Evolutionary conservation across 1,140 invertebrate genomes (phyloP).

Genomic region (Drosophila insularis): DNA sequence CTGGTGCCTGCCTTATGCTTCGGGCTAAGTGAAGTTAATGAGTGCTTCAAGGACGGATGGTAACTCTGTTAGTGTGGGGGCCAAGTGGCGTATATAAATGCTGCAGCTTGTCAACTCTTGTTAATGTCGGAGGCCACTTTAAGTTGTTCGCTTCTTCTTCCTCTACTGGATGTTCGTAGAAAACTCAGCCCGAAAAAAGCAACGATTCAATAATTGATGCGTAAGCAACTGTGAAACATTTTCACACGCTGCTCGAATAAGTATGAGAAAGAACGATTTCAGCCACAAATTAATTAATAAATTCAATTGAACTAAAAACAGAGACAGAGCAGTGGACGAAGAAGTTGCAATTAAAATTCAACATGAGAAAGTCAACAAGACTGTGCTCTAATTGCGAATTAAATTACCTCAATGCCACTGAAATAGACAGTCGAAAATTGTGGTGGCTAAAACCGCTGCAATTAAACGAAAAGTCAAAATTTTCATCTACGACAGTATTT

Average conservation of each 20-base stretch:
- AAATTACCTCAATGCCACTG: constrained; percentile 30
- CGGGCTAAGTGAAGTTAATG: constrained; percentile 66
- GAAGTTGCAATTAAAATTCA: constrained; percentile 60
- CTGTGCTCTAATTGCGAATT: constrained; percentile 49
- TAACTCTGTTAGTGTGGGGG: not conserved
- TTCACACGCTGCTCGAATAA: constrained; percentile 3
- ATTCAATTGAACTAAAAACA: constrained; percentile 15
- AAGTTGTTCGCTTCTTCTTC: constrained; percentile 26
- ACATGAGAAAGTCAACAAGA: constrained; percentile 54
- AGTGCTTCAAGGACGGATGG: constrained; percentile 28
- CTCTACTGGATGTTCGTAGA: not conserved
- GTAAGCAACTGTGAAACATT: constrained; percentile 29
- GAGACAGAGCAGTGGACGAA: not conserved
- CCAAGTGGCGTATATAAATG: constrained; percentile 21
- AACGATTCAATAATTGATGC: constrained; percentile 53
- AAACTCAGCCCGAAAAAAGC: not conserved
- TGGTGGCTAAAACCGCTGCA: constrained; percentile 39
- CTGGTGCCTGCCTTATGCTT: constrained; percentile 39
- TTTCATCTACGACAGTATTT: not conserved
- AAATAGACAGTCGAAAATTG: constrained; percentile 53
- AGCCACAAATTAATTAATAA: constrained; percentile 73
- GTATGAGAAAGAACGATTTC: not conserved
- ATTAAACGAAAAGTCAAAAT: constrained; percentile 58
- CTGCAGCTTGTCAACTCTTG: constrained; percentile 67
- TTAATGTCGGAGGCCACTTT: constrained; percentile 57